A percentile compares a stretch with the other conserved stretches of the same genome.
These are phyloP conservation scores for Tubulanus polymorphus DNA, from an alignment of 2,888 invertebrate genomes.

Conservation along the genomic window DNA sequence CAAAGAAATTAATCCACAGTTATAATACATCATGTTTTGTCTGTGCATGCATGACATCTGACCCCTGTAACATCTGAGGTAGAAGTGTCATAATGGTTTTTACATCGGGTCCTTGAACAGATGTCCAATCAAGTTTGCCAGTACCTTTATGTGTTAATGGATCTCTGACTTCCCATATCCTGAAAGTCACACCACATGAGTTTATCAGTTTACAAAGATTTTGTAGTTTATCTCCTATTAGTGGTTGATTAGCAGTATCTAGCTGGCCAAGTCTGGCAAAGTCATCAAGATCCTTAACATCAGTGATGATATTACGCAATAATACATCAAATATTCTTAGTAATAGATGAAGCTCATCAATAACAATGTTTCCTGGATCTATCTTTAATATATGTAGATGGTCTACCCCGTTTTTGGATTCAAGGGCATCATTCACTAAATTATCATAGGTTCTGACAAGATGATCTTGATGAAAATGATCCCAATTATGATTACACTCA, in stretches of 20 bases:
- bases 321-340: not conserved
- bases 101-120: not conserved
- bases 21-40: not conserved
- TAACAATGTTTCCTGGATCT: not conserved
- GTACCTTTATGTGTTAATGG: not conserved
- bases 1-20: not conserved
- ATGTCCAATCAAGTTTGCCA: not conserved
- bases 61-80: not conserved
- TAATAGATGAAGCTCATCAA: not conserved
- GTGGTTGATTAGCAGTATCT: not conserved
- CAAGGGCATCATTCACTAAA: not conserved
- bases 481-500: not conserved
- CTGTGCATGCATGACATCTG: not conserved
- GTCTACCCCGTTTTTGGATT: not conserved
- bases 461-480: not conserved
- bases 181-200: not conserved
- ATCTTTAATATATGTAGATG: not conserved
- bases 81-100: not conserved
- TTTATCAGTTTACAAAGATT: not conserved
- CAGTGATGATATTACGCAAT: not conserved
- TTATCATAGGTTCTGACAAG: not conserved
- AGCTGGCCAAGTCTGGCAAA: too few relatives aligned
- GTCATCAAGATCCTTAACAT: not conserved
- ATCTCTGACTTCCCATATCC: not conserved
- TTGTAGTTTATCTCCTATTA: not conserved